Evolutionary conservation across 2,888 invertebrate species (phyloP), one percentile per base, ranked within the genome.

Genomic region (Trichogramma evanescens): DNA sequence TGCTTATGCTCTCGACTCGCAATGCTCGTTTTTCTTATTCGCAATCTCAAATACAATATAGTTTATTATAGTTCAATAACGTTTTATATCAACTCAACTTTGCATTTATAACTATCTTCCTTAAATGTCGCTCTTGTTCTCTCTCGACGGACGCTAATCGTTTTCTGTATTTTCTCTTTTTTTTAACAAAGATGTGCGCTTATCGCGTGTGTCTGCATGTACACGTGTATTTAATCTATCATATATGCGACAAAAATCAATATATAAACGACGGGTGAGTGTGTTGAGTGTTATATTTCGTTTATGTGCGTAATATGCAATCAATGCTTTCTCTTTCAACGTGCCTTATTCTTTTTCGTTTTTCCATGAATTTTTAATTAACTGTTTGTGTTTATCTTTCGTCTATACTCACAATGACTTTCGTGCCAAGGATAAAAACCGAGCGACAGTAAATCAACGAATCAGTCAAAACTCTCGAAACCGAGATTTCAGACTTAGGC

Each of bases 31-130:
- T 13, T 13, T 13, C 13, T 13, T 13, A 13, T 13, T 13, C 13
- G 13, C 13, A 13, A 13, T 13, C 13, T 13, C 13, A 13, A 67
- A 65, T 56, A 58, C 65, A 56, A 63, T 63, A 51, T 62, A 61
- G 51, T 57, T 63, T 59, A 51, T 49, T 54, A 58, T 55, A 59
- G 57, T 50, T 51, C 50, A 60, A 59, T 61, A 61, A 54, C 59
- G 9, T 59, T 62, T 64, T 59, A 53, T 53, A 26, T 51, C 51
- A 41, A 26, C 54, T 64, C 13, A 50, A 13, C 41, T 54, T 56
- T 56, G 38, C 8, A 44, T 13, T 51, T 40, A 44, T 54, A 39
- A 44, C 6, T 40, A 50, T 50, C 40, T 10, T 62, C 55, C 60
- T 61, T 59, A 13, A 13, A 13, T 13, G 45, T 62, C 56, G 54